Evolutionary conservation across 2,888 invertebrate species (phyloP).

Genomic region (Camptogramma bilineatum): DNA sequence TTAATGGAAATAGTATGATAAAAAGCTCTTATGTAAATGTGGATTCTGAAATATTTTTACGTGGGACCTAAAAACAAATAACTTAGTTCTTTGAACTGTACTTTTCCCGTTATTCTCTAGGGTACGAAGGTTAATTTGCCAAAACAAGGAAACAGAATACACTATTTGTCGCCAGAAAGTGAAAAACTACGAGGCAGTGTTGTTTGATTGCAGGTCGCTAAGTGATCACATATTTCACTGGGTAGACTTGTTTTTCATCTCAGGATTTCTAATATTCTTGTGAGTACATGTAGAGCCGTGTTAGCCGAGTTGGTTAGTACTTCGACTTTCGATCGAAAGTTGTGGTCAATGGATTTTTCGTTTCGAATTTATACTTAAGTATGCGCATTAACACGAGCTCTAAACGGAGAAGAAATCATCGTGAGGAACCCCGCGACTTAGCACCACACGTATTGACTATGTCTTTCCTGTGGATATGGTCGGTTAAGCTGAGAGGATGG

Average conservation of each 20-base stretch:
- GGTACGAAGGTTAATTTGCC: constrained; percentile 28
- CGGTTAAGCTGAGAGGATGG: too few relatives aligned
- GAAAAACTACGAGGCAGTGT: constrained; percentile 69
- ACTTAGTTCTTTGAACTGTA: neutral
- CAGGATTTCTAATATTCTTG: constrained; percentile 32
- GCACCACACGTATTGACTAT: too few relatives aligned
- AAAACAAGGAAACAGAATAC: constrained; percentile 48
- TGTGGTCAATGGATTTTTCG: too few relatives aligned
- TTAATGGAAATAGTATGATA: too few relatives aligned
- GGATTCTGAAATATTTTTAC: neutral
- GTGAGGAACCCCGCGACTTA: too few relatives aligned
- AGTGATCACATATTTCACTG: constrained; percentile 83
- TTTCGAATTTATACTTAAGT: too few relatives aligned
- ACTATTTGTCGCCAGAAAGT: constrained; percentile 59
- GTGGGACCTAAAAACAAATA: neutral
- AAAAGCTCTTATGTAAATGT: too few relatives aligned
- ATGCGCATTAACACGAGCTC: too few relatives aligned
- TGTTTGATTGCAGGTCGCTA: constrained; percentile 83
- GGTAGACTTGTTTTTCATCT: constrained; percentile 71
- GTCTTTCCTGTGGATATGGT: too few relatives aligned
- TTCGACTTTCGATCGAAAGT: too few relatives aligned
- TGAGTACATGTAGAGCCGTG: neutral
- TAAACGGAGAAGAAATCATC: too few relatives aligned
- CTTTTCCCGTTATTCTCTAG: neutral
- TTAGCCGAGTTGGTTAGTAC: too few relatives aligned